Evolutionary conservation across 2,113 vertebrate species (phyloP), one percentile per base, ranked within the genome.

Genomic region (Syrrhaptes paradoxus): DNA sequence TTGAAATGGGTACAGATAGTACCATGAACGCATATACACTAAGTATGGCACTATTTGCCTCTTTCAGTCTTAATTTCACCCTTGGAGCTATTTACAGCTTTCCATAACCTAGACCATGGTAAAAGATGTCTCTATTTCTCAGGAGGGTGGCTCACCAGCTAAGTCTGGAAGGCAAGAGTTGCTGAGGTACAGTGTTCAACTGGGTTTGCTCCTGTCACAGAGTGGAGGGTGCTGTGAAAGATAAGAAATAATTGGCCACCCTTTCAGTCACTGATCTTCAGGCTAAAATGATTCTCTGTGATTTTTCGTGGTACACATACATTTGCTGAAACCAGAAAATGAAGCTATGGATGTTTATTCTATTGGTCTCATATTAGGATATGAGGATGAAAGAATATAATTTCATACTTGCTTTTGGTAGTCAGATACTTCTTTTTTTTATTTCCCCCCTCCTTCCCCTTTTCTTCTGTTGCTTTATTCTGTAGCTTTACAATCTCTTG

Each of bases 161-260:
- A 24, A 52, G 26, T 24, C 6, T 48, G 25, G 21, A 93, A 78
- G 6, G 28, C 20, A 36, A 63, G 7, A 55, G 15, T 7, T 52
- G 12, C 32, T 43, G 43, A 45, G 11, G 22, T 16, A 7, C 43
- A 62, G 15, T n/a, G 32, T 43, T 75, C 46, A 82, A 16, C 45
- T 0, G 1, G n/a, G 13, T 45, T 22, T 72, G 46, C 9, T 57
- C 26, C 70, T 68, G 36, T 41, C 46, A 49, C 0, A 1, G 18
- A 41, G 4, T 17, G 6, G 21, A 81, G 24, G 31, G 20, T 59
- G n/a, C 17, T 38, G 12, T 34, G 12, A 72, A 59, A 68, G 17
- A 32, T 34, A 18, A 90, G 17, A 63, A 54, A 13, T 83, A 77
- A 52, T 15, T 55, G 3, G 2, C 14, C 34, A 75, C 51, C 18